Base-by-base conservation (phyloP, 53 echinoderm and acorn worm genomes). In the Arbacia lixula region DNA sequence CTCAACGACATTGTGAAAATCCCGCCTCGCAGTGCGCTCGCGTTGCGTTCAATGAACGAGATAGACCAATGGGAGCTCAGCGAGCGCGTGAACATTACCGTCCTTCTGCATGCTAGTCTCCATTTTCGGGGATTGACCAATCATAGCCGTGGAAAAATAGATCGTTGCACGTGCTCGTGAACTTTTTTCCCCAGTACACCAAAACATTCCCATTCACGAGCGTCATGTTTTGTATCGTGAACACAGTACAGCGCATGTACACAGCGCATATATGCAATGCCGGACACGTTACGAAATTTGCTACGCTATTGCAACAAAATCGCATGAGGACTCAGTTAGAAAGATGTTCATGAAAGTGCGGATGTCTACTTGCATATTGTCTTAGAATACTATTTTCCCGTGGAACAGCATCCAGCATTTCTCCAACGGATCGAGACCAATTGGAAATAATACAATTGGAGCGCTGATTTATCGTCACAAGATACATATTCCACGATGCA, bases 21-120 rank as follows among this genome's bases (percentile, higher is more conserved):
- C 66, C 46, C 69, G 69, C 69, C 12, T 42, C 35, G 43, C 43
- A 43, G 14, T 43, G 69, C 69, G 43, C 43, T 43, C 34, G 3
- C 43, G 10, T 36, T 22, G 3, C 22, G 22, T 1, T 38, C 37
- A n/a, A 46, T 3, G 42, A 0, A 69, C 5, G n/a, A 3, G 24
- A 3, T 25, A 11, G 58, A 39, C 77, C 77, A 77, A 77, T 77
- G 57, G 58, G 43, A 34, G 12, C 10, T 6, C 39, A 37, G 60
- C 26, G 26, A 24, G 21, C 58, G 58, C 77, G 77, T 77, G 77
- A 77, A 37, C 39, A 9, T 38, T 8, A 25, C 1, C 39, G 36
- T 21, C 77, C 77, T 77, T 77, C 36, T 77, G 77, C 58, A 58
- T 77, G 77, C 14, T 58, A 14, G 29, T 75, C 71, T 25, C 12